Evolutionary conservation across 2,797 vertebrate genomes (phyloP), one percentile per base, ranked within the genome.

Genomic region (Parambassis ranga): DNA sequence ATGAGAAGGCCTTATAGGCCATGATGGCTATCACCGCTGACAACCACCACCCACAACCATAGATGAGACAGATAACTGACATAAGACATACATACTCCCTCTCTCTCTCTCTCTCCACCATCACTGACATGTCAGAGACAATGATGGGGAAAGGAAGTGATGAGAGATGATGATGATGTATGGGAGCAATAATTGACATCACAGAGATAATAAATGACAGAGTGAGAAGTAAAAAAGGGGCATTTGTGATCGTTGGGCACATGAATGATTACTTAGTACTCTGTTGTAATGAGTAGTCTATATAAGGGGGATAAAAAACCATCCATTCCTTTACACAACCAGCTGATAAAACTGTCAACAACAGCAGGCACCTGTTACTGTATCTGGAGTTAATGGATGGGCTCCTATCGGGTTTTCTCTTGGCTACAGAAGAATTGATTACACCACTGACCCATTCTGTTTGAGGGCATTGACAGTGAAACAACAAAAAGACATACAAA

Each of bases 41-140:
- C 85, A 84, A 79, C 76, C 66, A 53, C 56, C 63, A 41, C 71
- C 59, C 50, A 32, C 41, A 22, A 55, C 47, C 16, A 71, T 20
- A 37, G 76, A 83, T 46, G 61, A 79, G 78, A 60, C 50, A 39
- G 71, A 79, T 71, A 70, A 82, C 70, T 80, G 79, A 80, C 75
- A 66, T 16, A 50, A 73, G 71, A 76, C 50, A 30, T 15, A 64
- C 30, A 57, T n/a, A 27, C 16, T 28, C n/a, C n/a, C n/a, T n/a
- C n/a, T n/a, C n/a, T n/a, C n/a, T n/a, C 43, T 53, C 31, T 22
- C 20, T 18, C 43, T 47, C 38, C 57, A 50, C 47, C 31, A 37
- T 23, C 23, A 24, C 71, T 61, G 62, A 74, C 62, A 42, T 30
- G 53, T 53, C 49, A 46, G 59, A 78, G 62, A 60, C 58, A 35